phyloP scores from a whole-genome alignment of 2,888 invertebrate species.

The Conistra vaccinii region DNA sequence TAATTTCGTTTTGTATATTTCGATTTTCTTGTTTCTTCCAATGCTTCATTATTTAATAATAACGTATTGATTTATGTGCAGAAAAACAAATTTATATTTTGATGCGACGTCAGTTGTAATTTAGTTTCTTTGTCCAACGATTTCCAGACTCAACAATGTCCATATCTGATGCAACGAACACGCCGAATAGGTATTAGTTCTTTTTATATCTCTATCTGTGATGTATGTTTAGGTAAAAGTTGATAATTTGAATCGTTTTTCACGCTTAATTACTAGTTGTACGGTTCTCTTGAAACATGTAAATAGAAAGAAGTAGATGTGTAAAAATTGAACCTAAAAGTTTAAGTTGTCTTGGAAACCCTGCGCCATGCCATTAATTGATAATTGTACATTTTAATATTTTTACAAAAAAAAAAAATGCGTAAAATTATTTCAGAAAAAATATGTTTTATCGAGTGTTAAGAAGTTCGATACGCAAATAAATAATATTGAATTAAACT shows the following conservation, averaged over 20 bases:
- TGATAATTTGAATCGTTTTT: slow-evolving; percentile 85
- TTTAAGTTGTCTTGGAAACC: slow-evolving; percentile 71
- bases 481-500: slow-evolving; percentile 25
- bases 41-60: slow-evolving; percentile 70
- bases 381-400: slow-evolving; percentile 64
- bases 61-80: slow-evolving; percentile 77
- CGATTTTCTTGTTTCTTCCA: slow-evolving; percentile 76
- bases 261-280: slow-evolving; percentile 81
- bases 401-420: slow-evolving; percentile 57
- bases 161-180: slow-evolving; percentile 56
- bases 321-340: slow-evolving; percentile 73
- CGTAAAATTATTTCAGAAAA: slow-evolving; percentile 54
- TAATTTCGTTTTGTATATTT: slow-evolving; percentile 79
- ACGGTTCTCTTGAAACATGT: slow-evolving; percentile 80
- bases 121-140: slow-evolving; percentile 67
- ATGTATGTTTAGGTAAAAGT: slow-evolving; percentile 90
- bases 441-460: slow-evolving; percentile 48
- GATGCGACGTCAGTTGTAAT: slow-evolving; percentile 74
- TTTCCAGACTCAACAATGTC: slow-evolving; percentile 40
- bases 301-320: slow-evolving; percentile 76
- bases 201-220: slow-evolving; percentile 89
- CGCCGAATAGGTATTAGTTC: slow-evolving; percentile 71
- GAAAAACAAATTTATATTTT: slow-evolving; percentile 85
- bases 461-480: slow-evolving; percentile 54
- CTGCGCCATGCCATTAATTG: slow-evolving; percentile 56